Conservation (phyloP, 2,888 invertebrate species). For the Torymus tubicola region DNA sequence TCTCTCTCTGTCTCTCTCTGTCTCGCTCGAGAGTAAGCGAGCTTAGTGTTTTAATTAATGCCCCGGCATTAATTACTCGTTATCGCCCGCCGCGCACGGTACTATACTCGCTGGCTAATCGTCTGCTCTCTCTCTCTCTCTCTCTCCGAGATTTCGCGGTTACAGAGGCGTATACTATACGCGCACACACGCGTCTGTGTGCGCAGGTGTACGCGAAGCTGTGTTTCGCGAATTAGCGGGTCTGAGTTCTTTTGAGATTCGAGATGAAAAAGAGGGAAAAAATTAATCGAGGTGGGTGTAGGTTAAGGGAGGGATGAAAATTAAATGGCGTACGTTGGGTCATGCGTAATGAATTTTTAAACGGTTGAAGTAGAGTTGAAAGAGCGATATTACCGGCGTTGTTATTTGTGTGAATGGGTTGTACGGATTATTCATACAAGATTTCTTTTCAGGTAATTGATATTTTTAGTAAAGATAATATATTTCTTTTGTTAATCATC, state of each 20-base stretch:
- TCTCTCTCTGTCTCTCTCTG: background rate
- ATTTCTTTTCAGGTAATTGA: too few relatives aligned
- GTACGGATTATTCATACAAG: too few relatives aligned
- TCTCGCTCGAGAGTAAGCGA: slow-evolving; percentile 9
- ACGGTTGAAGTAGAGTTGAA: background rate
- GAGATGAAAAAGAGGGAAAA: background rate
- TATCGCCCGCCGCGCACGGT: slow-evolving; percentile 59
- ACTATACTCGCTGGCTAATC: slow-evolving; percentile 56
- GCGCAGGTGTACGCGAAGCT: too few relatives aligned
- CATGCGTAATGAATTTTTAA: slow-evolving; percentile 40
- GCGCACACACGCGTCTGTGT: too few relatives aligned
- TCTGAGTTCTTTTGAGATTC: background rate
- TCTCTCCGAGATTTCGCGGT: too few relatives aligned
- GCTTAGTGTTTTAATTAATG: slow-evolving; percentile 61
- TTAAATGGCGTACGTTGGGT: slow-evolving; percentile 20
- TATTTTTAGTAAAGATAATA: too few relatives aligned
- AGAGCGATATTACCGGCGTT: too few relatives aligned
- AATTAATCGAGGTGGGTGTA: slow-evolving; percentile 26
- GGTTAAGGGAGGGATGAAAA: slow-evolving; percentile 12
- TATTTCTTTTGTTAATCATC: too few relatives aligned
- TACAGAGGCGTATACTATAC: too few relatives aligned
- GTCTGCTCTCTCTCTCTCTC: too few relatives aligned
- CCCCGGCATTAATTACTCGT: slow-evolving; percentile 62
- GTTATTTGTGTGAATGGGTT: too few relatives aligned
- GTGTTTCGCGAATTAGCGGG: slow-evolving; percentile 5